These are phyloP conservation scores for Arge pagana DNA, from an alignment of 2,888 invertebrate species.

Conservation along the genomic window DNA sequence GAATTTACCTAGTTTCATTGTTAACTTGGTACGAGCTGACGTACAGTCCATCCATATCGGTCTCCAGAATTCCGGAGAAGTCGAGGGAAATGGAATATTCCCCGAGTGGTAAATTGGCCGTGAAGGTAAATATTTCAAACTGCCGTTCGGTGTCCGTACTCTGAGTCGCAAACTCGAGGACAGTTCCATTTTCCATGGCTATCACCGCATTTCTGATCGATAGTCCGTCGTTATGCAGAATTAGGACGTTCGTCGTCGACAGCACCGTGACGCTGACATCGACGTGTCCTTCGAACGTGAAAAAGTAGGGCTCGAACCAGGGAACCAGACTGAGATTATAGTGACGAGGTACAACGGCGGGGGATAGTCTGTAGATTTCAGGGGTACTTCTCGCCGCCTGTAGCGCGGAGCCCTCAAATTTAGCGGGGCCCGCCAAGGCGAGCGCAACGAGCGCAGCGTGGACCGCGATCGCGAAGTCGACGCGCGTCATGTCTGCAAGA, in stretches of 20 bases:
- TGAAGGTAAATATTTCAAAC: slow-evolving; percentile 35
- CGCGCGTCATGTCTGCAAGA: slow-evolving; percentile 6
- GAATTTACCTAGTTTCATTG: slow-evolving; percentile 61
- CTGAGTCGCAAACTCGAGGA: slow-evolving; percentile 23
- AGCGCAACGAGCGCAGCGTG: not conserved
- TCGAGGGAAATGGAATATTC: slow-evolving; percentile 61
- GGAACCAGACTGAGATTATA: slow-evolving; percentile 61
- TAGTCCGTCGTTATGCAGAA: slow-evolving; percentile 61
- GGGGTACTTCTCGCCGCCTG: not conserved
- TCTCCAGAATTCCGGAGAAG: slow-evolving; percentile 63
- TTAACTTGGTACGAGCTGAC: slow-evolving; percentile 61
- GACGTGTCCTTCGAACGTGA: slow-evolving; percentile 59
- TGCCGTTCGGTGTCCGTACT: slow-evolving; percentile 35
- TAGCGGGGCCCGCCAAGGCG: not conserved
- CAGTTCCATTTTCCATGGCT: not conserved
- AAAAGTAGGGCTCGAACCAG: slow-evolving; percentile 32
- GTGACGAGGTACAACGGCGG: slow-evolving; percentile 60
- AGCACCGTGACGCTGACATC: slow-evolving; percentile 55
- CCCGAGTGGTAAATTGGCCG: slow-evolving; percentile 29
- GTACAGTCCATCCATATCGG: slow-evolving; percentile 69
- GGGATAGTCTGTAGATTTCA: slow-evolving; percentile 61
- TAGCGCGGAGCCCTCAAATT: not conserved
- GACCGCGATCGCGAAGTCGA: not conserved
- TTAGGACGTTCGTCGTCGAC: slow-evolving; percentile 49
- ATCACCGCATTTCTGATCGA: slow-evolving; percentile 40